A percentile compares a stretch with the other conserved stretches of the same genome.
phyloP scores from a whole-genome alignment of 1,140 invertebrate genomes.

The Plodia interpunctella region DNA sequence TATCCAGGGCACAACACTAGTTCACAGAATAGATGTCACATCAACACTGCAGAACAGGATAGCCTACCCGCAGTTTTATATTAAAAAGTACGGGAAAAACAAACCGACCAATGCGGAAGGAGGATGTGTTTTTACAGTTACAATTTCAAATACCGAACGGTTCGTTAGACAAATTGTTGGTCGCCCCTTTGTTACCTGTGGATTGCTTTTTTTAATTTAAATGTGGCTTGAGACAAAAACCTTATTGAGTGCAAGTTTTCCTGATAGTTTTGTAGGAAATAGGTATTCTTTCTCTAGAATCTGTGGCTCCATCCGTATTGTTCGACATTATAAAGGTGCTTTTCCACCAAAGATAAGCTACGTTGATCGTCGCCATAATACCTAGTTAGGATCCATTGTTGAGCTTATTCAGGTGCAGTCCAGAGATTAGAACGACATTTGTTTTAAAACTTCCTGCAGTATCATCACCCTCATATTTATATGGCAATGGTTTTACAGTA shows the following conservation, averaged over 20 bases:
- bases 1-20: constrained; percentile 17
- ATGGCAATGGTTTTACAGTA: no score
- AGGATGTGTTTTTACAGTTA: constrained; percentile 51
- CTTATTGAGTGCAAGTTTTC: background rate
- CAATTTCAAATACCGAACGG: constrained; percentile 46
- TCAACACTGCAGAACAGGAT: constrained; percentile 36
- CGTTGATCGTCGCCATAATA: no score
- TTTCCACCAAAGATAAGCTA: no score
- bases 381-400: no score
- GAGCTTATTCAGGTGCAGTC: no score
- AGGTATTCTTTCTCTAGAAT: background rate
- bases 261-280: background rate
- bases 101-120: constrained; percentile 48
- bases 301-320: no score
- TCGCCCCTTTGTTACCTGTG: constrained; percentile 41
- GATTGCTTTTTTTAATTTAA: constrained; percentile 30
- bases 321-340: no score
- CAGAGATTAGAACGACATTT: no score
- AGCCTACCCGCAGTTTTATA: constrained; percentile 37
- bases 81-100: constrained; percentile 43
- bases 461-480: no score
- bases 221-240: constrained; percentile 17
- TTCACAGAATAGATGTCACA: constrained; percentile 33
- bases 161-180: constrained; percentile 55
- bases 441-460: no score